Conservation (phyloP, 1,140 invertebrate species). For the Yoshiicerus persimilis region DNA sequence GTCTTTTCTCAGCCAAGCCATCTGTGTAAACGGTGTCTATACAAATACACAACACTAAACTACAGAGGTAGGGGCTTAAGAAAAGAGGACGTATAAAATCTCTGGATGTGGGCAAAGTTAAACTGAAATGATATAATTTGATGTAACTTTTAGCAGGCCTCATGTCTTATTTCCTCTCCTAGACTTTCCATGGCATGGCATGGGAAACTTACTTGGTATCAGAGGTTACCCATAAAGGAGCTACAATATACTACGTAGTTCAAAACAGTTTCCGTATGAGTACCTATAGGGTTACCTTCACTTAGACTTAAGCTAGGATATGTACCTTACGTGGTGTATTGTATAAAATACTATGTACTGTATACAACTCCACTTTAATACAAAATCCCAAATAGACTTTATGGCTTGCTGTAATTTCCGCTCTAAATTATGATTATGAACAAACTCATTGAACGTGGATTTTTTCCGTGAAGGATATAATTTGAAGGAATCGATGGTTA, state of each 20-base stretch:
- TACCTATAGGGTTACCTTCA: neutral
- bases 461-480: neutral
- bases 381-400: constrained; percentile 5
- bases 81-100: neutral
- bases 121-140: neutral
- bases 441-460: constrained; percentile 1
- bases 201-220: neutral
- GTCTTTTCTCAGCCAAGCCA: neutral
- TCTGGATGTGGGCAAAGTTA: neutral
- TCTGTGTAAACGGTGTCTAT: neutral
- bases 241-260: neutral
- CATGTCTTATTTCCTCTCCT: neutral
- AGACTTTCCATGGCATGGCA: neutral
- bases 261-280: neutral
- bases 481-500: neutral
- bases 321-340: too few species aligned
- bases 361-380: neutral
- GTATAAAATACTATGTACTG: too few species aligned
- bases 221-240: neutral
- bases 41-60: neutral
- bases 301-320: too few species aligned
- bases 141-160: neutral
- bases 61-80: neutral
- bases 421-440: constrained; percentile 19
- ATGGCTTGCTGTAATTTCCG: neutral